Base-by-base conservation (phyloP, 2,113 vertebrate species). In the Hipposideros armiger region DNA sequence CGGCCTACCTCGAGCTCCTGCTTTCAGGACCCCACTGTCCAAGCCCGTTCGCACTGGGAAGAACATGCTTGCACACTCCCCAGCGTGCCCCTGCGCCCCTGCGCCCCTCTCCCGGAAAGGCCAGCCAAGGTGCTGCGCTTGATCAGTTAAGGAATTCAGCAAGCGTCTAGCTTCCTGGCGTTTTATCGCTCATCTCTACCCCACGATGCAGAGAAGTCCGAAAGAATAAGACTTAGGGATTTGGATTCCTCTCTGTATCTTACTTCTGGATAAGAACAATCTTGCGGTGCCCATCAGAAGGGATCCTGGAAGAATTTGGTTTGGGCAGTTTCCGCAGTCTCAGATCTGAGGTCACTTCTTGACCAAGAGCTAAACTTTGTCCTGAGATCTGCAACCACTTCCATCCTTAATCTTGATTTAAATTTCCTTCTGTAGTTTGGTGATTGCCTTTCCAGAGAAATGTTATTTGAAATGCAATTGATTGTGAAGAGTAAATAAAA, bases 61-160 rank as follows among this genome's bases (percentile, higher is more conserved):
- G 24, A 60, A 60, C 22, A 22, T 60, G 58, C 58, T 62, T 20
- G 26, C 78, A n/a, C 47, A 76, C 14, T 69, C 47, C 50, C n/a
- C 54, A 2, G 19, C 3, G 7, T 2, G 6, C 2, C 0, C 8
- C 36, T 2, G 6, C 2, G 1, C 8, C 36, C 76, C 16, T 7
- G 4, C 52, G 19, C 13, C 16, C 9, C n/a, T 36, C 36, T n/a
- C 15, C 10, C 1, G 19, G 30, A 66, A 22, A 22, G 4, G 24
- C 16, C 52, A 15, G 13, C 3, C 7, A 1, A 19, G 17, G 58
- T 54, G 28, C 42, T 36, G 36, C 4, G 1, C 4, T 0, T 0
- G 5, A 30, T n/a, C 8, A n/a, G n/a, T 64, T 47, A 11, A 76
- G 60, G 42, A 47, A 26, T 52, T 69, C 32, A 47, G 58, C 54